Conservation (phyloP, 2,113 vertebrate genomes). For the Python bivittatus region DNA sequence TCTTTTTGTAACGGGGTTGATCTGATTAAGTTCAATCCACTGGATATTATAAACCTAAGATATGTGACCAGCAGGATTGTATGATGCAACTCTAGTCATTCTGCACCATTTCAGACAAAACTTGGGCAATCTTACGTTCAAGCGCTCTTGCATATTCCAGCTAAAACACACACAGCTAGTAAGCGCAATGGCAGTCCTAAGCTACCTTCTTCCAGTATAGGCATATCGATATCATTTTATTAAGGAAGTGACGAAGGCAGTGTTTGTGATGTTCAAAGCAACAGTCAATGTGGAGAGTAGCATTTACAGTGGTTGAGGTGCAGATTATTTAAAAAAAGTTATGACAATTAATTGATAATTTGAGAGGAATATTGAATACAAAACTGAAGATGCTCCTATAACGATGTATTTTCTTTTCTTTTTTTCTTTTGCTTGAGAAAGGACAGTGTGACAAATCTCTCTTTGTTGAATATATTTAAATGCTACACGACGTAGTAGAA, state of each 20-base stretch:
- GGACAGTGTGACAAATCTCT: conserved; percentile 44
- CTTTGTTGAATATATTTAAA: conserved; percentile 60
- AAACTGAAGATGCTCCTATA: conserved; percentile 12
- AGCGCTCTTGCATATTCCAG: not conserved
- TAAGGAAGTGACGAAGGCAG: not conserved
- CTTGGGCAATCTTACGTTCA: not conserved
- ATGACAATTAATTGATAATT: conserved; percentile 34
- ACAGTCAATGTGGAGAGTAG: not conserved
- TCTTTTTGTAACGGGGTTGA: not conserved
- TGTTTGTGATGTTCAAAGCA: not conserved
- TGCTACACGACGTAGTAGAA: conserved; percentile 37
- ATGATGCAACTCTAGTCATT: not conserved
- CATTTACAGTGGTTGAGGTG: conserved; percentile 4
- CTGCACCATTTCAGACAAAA: not conserved
- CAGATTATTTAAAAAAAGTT: not conserved
- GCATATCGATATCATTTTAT: not conserved
- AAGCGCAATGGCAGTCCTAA: not conserved
- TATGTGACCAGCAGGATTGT: not conserved
- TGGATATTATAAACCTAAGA: not conserved
- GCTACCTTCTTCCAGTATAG: no score
- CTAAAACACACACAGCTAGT: not conserved
- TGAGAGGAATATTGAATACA: conserved; percentile 27
- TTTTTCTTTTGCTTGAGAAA: conserved; percentile 48
- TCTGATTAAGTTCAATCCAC: not conserved
- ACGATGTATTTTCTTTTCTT: not conserved